A percentile compares a stretch with the other conserved stretches of the same genome.
These are phyloP conservation scores for Petaurus breviceps DNA, from an alignment of 2,113 vertebrate genomes.

Conservation along the genomic window DNA sequence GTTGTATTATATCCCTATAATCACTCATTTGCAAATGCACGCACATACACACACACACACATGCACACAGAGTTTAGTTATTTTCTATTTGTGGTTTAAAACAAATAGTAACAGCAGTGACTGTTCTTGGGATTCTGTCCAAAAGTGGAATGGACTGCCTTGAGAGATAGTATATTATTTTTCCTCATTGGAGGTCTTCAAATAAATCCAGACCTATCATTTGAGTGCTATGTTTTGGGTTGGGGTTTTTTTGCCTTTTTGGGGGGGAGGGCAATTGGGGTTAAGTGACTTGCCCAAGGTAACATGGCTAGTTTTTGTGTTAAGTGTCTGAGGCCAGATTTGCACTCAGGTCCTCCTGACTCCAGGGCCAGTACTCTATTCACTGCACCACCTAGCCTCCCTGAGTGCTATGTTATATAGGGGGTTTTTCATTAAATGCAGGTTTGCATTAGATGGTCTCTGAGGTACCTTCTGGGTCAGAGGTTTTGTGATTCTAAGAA, in stretches of 20 bases:
- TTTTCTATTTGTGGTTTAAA: neutral
- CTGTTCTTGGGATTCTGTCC: neutral
- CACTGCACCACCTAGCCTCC: too few species aligned
- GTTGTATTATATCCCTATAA: neutral
- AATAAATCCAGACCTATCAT: neutral
- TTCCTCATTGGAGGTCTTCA: neutral
- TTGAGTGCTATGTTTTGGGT: too few species aligned
- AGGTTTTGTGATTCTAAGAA: neutral
- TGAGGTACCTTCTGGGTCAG: neutral
- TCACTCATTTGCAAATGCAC: neutral
- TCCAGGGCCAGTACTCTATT: too few species aligned
- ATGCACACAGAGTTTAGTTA: neutral
- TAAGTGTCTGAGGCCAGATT: too few species aligned
- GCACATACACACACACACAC: neutral
- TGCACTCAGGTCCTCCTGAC: too few species aligned
- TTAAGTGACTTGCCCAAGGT: too few species aligned
- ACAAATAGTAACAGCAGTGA: neutral
- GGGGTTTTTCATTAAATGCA: neutral
- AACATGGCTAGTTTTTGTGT: too few species aligned
- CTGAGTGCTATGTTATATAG: too few species aligned
- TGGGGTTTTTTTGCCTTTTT: too few species aligned
- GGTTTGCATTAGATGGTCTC: neutral
- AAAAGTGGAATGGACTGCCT: neutral
- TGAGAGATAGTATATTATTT: neutral
- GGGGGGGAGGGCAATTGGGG: too few species aligned